Evolutionary conservation across 2,888 invertebrate genomes (phyloP).

Genomic region (Glomeris marginata): DNA sequence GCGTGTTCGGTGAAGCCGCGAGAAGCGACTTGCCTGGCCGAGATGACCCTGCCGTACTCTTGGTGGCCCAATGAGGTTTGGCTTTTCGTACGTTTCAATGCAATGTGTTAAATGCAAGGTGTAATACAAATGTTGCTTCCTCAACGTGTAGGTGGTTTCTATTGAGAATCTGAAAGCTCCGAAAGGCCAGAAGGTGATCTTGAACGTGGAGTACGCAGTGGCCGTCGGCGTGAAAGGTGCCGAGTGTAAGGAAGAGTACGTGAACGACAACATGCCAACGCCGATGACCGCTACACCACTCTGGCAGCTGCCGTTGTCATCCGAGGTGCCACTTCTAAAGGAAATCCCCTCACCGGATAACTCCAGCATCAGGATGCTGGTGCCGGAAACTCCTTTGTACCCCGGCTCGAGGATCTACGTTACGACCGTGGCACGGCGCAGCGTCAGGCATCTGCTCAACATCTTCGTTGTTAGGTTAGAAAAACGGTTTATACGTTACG

Average conservation of each 20-base stretch:
- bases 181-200: conserved; percentile 30
- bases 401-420: conserved; percentile 79
- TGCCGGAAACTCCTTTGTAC: conserved; percentile 77
- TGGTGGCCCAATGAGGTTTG: conserved; percentile 53
- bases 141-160: no score
- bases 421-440: conserved; percentile 58
- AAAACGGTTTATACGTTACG: not conserved
- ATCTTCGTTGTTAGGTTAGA: conserved; percentile 71
- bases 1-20: conserved; percentile 88
- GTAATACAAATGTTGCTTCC: conserved; percentile 7
- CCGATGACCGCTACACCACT: conserved; percentile 10
- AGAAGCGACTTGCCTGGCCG: conserved; percentile 82
- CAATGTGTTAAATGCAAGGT: conserved; percentile 9
- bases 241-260: conserved; percentile 6
- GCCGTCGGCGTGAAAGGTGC: conserved; percentile 20
- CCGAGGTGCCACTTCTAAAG: not conserved
- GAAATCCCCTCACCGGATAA: conserved; percentile 9
- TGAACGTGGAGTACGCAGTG: conserved; percentile 73
- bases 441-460: conserved; percentile 39
- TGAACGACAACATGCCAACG: not conserved
- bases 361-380: conserved; percentile 3
- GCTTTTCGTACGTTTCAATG: conserved; percentile 6
- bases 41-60: conserved; percentile 67
- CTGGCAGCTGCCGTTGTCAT: conserved; percentile 15
- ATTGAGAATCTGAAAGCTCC: no score